Evolutionary conservation across 2,797 vertebrate species (phyloP).

Genomic region (Yasuhikotakia modesta): DNA sequence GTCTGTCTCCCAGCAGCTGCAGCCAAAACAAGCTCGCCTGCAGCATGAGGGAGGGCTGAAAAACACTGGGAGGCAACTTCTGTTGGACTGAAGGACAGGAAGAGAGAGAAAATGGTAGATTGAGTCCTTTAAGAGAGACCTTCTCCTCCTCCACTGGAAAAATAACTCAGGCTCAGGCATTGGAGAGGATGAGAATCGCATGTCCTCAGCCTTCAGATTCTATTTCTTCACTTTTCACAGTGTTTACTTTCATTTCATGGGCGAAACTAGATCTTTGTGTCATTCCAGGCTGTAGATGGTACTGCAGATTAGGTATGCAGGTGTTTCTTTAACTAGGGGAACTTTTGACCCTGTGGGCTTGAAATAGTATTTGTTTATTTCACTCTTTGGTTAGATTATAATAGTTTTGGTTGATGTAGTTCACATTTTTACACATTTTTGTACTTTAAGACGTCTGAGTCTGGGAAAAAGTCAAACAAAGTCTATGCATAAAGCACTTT

Average conservation of each 20-base stretch:
- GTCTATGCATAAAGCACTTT: not conserved
- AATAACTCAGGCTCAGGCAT: constrained; percentile 20
- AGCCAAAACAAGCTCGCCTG: constrained; percentile 60
- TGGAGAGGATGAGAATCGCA: constrained; percentile 34
- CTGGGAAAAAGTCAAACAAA: not conserved
- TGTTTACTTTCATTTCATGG: constrained; percentile 12
- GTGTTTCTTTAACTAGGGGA: not conserved
- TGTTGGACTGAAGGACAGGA: constrained; percentile 40
- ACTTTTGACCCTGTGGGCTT: not conserved
- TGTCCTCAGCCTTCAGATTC: constrained; percentile 36
- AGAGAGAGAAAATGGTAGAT: constrained; percentile 38
- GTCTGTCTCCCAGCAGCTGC: constrained; percentile 56
- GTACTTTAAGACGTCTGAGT: not conserved
- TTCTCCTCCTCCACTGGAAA: constrained; percentile 1
- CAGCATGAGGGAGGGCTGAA: constrained; percentile 48
- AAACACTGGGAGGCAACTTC: constrained; percentile 46
- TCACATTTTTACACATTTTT: not conserved
- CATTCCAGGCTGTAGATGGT: not conserved
- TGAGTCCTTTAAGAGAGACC: constrained; percentile 39
- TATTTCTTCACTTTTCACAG: constrained; percentile 25
- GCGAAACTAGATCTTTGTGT: constrained; percentile 9
- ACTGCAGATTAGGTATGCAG: not conserved
- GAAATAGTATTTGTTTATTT: not conserved
- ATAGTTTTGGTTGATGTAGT: not conserved
- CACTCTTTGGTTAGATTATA: not conserved